Evolutionary conservation across 2,888 invertebrate species (phyloP).

Genomic region (Eurytoma adleriae): DNA sequence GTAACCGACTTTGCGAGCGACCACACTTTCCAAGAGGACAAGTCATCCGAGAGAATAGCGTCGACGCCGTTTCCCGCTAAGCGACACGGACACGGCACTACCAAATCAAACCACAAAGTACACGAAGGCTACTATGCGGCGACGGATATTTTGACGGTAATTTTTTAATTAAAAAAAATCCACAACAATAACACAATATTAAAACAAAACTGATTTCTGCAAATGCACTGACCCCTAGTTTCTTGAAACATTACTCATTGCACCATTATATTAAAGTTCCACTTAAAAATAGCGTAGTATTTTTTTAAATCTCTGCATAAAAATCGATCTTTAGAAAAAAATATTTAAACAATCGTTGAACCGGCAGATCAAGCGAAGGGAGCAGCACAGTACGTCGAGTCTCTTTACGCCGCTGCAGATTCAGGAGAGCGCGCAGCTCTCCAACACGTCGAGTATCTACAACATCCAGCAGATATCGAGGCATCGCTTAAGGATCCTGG

Average conservation of each 20-base stretch:
- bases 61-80: slow-evolving; percentile 67
- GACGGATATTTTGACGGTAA: slow-evolving; percentile 86
- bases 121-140: slow-evolving; percentile 86
- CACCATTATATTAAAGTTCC: no score
- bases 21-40: slow-evolving; percentile 78
- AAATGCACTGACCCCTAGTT: no score
- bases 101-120: slow-evolving; percentile 68
- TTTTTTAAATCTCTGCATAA: no score
- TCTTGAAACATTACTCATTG: no score
- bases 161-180: slow-evolving; percentile 36
- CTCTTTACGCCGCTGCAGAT: slow-evolving; percentile 86
- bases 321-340: no score
- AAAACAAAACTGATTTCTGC: no score
- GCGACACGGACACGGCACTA: slow-evolving; percentile 63
- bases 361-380: slow-evolving; percentile 80
- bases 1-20: slow-evolving; percentile 79
- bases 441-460: slow-evolving; percentile 67
- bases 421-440: slow-evolving; percentile 78
- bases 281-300: no score
- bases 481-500: slow-evolving; percentile 88
- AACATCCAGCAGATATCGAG: slow-evolving; percentile 81
- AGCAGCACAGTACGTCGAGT: slow-evolving; percentile 83
- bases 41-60: slow-evolving; percentile 60
- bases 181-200: no score
- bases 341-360: no score